phyloP scores from a whole-genome alignment of 2,113 vertebrate species.

The Podocnemis expansa region DNA sequence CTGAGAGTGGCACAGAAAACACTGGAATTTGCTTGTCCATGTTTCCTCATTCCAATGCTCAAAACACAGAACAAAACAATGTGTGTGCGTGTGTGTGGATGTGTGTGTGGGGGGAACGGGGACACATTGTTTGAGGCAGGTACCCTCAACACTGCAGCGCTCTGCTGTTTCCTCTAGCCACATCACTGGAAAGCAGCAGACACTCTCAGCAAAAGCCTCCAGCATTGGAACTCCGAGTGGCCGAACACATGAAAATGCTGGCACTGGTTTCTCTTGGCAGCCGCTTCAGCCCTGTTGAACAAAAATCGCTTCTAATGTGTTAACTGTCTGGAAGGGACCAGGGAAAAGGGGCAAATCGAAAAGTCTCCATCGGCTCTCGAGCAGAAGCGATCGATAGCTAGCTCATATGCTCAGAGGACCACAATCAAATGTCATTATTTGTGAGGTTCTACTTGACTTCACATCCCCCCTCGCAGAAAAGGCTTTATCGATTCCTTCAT shows the following conservation, averaged over 20 bases:
- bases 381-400: conserved; percentile 83
- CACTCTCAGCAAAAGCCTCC: not conserved
- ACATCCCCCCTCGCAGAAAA: conserved; percentile 85
- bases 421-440: conserved; percentile 90
- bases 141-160: fast-evolving
- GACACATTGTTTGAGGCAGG: not conserved
- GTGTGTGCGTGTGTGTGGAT: too few relatives aligned
- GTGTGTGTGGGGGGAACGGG: not conserved
- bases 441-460: conserved; percentile 92
- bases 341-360: not conserved
- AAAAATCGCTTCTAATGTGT: conserved; percentile 47
- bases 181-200: fast-evolving
- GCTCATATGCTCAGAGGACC: conserved; percentile 73
- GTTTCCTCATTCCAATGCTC: not conserved
- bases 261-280: not conserved
- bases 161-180: not conserved
- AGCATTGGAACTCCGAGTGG: not conserved
- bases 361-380: not conserved
- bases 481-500: conserved; percentile 85
- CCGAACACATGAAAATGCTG: not conserved
- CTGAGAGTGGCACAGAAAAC: not conserved
- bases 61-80: not conserved
- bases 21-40: not conserved
- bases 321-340: conserved; percentile 47
- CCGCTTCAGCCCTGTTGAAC: not conserved